These are phyloP conservation scores for Helicoverpa armigera DNA, from an alignment of 1,140 invertebrate genomes.

Conservation along the genomic window DNA sequence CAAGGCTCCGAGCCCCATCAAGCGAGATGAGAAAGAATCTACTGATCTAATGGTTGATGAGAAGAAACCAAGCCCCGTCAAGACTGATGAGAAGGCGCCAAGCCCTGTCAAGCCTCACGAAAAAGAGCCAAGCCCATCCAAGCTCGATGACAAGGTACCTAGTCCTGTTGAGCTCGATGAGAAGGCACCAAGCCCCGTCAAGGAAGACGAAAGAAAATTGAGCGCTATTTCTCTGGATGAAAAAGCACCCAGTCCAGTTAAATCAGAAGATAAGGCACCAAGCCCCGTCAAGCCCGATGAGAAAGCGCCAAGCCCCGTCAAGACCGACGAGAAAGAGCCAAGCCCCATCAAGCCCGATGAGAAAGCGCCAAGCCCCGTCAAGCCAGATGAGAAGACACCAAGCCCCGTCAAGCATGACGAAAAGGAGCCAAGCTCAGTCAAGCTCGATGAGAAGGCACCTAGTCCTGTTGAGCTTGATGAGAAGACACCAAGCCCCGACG, in stretches of 20 bases:
- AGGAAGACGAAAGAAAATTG: neutral
- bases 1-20: neutral
- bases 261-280: neutral
- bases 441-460: neutral
- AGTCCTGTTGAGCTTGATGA: neutral
- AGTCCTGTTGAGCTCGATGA: neutral
- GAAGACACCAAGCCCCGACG: neutral
- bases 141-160: neutral
- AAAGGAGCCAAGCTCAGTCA: neutral
- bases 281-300: neutral
- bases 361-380: neutral
- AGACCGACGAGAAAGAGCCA: neutral
- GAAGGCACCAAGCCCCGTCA: neutral
- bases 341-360: neutral
- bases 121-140: neutral
- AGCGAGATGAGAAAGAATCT: neutral
- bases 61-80: neutral
- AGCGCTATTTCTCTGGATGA: neutral
- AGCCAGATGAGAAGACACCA: neutral
- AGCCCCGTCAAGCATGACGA: neutral
- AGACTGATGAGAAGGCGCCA: neutral
- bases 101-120: neutral
- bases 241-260: conserved; percentile 14
- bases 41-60: neutral
- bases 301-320: neutral